Evolutionary conservation across 2,113 vertebrate genomes (phyloP).

Genomic region (Oxyura jamaicensis): DNA sequence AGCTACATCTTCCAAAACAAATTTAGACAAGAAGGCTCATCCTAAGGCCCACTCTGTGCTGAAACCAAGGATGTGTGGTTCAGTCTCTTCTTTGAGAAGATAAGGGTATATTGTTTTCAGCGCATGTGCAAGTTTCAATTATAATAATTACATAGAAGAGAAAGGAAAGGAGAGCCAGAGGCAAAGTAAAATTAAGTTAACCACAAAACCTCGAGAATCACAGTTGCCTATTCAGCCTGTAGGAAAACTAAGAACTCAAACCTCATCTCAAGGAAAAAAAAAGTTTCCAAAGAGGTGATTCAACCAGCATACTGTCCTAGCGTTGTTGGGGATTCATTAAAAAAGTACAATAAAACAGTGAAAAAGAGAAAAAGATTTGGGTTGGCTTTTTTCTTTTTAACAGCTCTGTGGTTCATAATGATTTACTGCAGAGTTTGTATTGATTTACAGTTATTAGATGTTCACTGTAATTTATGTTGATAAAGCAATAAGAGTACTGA

Average conservation of each 20-base stretch:
- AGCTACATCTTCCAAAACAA: background rate
- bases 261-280: background rate
- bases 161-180: background rate
- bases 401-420: conserved; percentile 29
- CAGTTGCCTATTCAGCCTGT: background rate
- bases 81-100: background rate
- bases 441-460: conserved; percentile 64
- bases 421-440: conserved; percentile 55
- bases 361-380: background rate
- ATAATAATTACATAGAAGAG: background rate
- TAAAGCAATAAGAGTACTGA: conserved; percentile 55
- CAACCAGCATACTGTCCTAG: background rate
- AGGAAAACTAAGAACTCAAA: background rate
- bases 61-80: background rate
- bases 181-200: background rate
- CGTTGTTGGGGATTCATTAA: background rate
- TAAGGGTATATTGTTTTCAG: background rate
- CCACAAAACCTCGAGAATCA: background rate
- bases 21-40: background rate
- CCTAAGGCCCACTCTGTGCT: background rate
- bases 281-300: background rate
- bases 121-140: background rate
- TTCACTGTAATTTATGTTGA: conserved; percentile 64
- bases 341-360: background rate
- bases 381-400: conserved; percentile 30